Evolutionary conservation across 2,113 vertebrate species (phyloP).

Genomic region (Tyrannus savana): DNA sequence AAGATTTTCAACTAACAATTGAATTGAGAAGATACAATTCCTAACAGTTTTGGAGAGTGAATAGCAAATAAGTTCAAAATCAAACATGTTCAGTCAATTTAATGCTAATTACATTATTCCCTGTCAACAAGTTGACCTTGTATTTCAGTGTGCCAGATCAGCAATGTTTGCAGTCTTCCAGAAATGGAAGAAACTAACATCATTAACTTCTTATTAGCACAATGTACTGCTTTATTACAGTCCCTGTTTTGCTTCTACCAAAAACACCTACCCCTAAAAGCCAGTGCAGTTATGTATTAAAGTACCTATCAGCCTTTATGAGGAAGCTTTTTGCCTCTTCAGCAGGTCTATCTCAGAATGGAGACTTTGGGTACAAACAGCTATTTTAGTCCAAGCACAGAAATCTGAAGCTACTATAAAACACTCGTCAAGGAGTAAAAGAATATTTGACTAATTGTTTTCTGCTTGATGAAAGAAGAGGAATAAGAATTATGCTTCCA

Average conservation of each 20-base stretch:
- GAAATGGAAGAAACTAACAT: neutral
- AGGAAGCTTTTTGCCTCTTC: neutral
- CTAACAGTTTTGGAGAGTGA: neutral
- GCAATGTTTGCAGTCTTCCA: neutral
- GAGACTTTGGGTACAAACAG: neutral
- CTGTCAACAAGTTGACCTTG: neutral
- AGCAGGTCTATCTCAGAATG: neutral
- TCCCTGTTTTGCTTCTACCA: neutral
- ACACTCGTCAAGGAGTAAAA: neutral
- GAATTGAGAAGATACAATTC: neutral
- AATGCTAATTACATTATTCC: neutral
- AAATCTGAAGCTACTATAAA: neutral
- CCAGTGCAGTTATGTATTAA: neutral
- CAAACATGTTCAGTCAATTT: neutral
- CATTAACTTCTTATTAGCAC: neutral
- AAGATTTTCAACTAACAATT: neutral
- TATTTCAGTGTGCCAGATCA: neutral
- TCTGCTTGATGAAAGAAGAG: constrained; percentile 20
- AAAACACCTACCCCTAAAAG: neutral
- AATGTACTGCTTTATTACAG: neutral
- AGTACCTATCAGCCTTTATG: neutral
- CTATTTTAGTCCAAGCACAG: constrained; percentile 6
- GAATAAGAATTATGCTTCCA: constrained; percentile 7
- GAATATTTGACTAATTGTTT: constrained; percentile 31
- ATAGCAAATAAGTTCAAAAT: neutral